Evolutionary conservation across 2,888 invertebrate genomes (phyloP), one percentile per base, ranked within the genome.

Genomic region (Caenorhabditis sinica): DNA sequence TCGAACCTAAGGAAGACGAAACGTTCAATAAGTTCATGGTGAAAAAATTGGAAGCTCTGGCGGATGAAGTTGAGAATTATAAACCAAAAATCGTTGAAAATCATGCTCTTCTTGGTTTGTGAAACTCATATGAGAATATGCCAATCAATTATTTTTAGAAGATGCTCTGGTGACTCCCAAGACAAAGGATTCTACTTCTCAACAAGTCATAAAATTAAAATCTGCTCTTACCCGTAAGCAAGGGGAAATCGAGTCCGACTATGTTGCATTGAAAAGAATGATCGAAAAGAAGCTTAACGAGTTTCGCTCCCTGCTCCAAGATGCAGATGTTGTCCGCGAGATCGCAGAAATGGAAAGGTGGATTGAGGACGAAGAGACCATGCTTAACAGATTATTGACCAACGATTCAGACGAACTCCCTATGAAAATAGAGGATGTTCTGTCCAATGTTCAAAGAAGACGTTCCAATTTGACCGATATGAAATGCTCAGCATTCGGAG

Each of bases 221-320:
- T 15, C 65, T 4, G 75, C 71, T 11, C 58, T 82, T n/a, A 71
- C 82, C 15, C 63, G 71, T 13, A 82, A 75, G 23, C 82, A 82
- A 71, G 75, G 82, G 33, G 82, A 75, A 71, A 75, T 82, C 23
- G 82, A 82, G 49, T 71, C 65, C 9, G 82, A 82, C 23, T 82
- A 75, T 45, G 40, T 36, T 15, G 63, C 75, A 2, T 20, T 82
- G 56, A 71, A 65, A 33, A 33, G 51, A 51, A 23, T 75, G 36
- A 53, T 75, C 15, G 75, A 71, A 1, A 71, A 56, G 25, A 82
- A 82, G 40, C 40, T 75, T 9, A 45, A 33, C 1, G 49, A 71
- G 23, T 36, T 82, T 15, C 43, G 43, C 0, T 23, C 71, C 4
- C 25, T 75, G n/a, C 28, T 82, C 0, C 75, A 82, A n/a, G 82